Evolutionary conservation across 2,888 invertebrate genomes (phyloP).

Genomic region (Amphipoea oculea): DNA sequence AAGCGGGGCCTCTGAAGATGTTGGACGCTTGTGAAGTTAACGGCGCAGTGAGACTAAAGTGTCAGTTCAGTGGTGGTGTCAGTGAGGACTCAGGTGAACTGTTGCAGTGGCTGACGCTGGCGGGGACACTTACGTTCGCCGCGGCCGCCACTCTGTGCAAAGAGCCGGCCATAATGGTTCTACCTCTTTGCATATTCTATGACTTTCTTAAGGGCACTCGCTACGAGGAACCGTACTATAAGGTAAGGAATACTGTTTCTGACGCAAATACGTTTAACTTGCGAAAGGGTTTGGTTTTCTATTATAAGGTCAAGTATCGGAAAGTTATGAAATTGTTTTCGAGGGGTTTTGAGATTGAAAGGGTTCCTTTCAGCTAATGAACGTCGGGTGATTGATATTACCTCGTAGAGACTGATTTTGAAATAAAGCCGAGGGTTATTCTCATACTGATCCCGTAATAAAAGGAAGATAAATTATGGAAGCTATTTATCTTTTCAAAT

Average conservation of each 20-base stretch:
- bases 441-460: slow-evolving; percentile 53
- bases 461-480: slow-evolving; percentile 51
- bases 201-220: slow-evolving; percentile 93
- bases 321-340: slow-evolving; percentile 75
- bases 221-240: slow-evolving; percentile 88
- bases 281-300: slow-evolving; percentile 47
- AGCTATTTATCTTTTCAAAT: slow-evolving; percentile 51
- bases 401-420: slow-evolving; percentile 51
- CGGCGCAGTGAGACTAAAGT: slow-evolving; percentile 81
- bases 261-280: slow-evolving; percentile 39
- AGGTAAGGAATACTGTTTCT: slow-evolving; percentile 85
- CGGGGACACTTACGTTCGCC: slow-evolving; percentile 92
- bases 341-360: slow-evolving; percentile 71
- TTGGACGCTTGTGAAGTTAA: slow-evolving; percentile 82
- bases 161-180: slow-evolving; percentile 98
- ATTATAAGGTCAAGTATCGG: slow-evolving; percentile 71
- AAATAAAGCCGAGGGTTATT: slow-evolving; percentile 57
- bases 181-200: slow-evolving; percentile 97
- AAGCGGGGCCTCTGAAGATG: slow-evolving; percentile 84
- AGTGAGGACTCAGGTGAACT: slow-evolving; percentile 86
- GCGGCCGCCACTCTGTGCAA: slow-evolving; percentile 97
- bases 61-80: slow-evolving; percentile 84
- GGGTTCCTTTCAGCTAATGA: slow-evolving; percentile 71
- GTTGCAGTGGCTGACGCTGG: slow-evolving; percentile 90
- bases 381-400: slow-evolving; percentile 69